Evolutionary conservation across 2,113 vertebrate genomes (phyloP), one percentile per base, ranked within the genome.

Genomic region (Seriola rivoliana): DNA sequence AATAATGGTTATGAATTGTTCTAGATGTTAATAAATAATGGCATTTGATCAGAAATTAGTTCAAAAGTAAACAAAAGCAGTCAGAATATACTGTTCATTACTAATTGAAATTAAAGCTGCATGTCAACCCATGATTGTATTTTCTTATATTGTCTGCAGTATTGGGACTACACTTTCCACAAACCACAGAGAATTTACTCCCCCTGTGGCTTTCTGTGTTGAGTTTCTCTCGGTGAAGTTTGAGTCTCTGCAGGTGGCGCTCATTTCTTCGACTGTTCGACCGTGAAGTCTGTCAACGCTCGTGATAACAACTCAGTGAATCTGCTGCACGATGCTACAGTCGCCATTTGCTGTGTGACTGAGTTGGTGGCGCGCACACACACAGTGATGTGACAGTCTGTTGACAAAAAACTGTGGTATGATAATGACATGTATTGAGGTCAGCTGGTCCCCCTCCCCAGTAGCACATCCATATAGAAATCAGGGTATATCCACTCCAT

Each of bases 351-450:
- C 84, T 86, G 80, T 84, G 81, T 36, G 72, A 85, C 68, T 74
- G 71, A 83, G 79, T 70, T 78, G 67, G 34, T 75, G 57, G 50
- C 60, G 55, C 29, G 32, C 69, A 58, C 38, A 50, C 29, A 58
- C 66, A 60, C 75, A 70, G 36, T 65, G 71, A 59, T 66, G 32
- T 85, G 85, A 75, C 84, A 75, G 80, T 88, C 72, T 78, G 76
- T 78, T 85, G 75, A 89, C 82, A 77, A 62, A 74, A 71, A 78
- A 82, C 88, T 80, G 82, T 91, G 83, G 54, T 71, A 79, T 89
- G 81, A 82, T 93, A 94, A 94, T 93, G 76, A 88, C 87, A 93
- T 94, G 93, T 92, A 94, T 93, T 85, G 78, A 94, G 92, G 93
- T 94, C 92, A 93, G 88, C 84, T 86, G 84, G 88, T 87, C 86